These are phyloP conservation scores for Nomada fabriciana DNA, from an alignment of 2,888 invertebrate genomes.

Conservation along the genomic window DNA sequence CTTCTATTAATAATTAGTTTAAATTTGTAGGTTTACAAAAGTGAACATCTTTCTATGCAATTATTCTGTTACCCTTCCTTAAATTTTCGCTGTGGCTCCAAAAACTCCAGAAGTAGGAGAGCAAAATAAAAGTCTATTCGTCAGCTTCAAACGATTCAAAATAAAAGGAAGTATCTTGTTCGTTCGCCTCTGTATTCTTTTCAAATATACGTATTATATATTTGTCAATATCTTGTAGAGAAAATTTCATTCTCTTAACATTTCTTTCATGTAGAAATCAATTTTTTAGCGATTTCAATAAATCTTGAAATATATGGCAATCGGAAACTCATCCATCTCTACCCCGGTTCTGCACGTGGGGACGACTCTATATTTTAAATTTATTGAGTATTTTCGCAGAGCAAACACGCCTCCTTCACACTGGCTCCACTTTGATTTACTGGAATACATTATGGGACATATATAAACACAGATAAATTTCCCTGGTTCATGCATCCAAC, in stretches of 20 bases:
- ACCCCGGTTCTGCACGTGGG: neutral
- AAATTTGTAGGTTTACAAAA: no score
- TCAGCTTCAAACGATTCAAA: no score
- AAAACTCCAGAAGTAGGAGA: no score
- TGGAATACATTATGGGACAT: slow-evolving; percentile 10
- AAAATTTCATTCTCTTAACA: neutral
- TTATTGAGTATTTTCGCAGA: slow-evolving; percentile 18
- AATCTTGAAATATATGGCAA: slow-evolving; percentile 4
- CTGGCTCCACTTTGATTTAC: slow-evolving; percentile 6
- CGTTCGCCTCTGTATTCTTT: neutral
- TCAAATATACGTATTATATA: neutral
- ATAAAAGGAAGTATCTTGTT: no score
- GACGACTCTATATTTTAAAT: slow-evolving; percentile 25
- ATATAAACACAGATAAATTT: slow-evolving; percentile 4
- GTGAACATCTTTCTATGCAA: no score
- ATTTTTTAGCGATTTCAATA: neutral
- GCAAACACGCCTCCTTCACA: slow-evolving; percentile 6
- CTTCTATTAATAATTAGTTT: no score
- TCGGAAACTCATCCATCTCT: slow-evolving; percentile 6
- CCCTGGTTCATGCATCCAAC: neutral
- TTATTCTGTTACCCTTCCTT: no score
- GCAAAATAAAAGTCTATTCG: no score
- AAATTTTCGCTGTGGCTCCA: no score
- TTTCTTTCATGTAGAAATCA: neutral
- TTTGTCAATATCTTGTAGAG: neutral